Conservation (phyloP, 2,888 invertebrate species). For the Venustoraphidia nigricollis region DNA sequence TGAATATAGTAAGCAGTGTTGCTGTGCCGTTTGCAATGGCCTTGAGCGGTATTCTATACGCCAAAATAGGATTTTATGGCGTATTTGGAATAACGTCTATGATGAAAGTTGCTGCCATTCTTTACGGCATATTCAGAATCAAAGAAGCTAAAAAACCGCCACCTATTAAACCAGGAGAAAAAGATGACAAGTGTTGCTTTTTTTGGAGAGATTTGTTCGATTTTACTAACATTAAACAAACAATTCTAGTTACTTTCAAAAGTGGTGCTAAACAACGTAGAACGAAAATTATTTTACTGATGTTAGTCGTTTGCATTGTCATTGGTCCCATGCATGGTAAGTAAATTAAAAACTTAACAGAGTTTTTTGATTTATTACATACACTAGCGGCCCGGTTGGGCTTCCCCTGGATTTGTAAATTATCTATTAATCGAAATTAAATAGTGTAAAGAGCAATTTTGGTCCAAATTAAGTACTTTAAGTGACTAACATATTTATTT, state of each 20-base stretch:
- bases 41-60: constrained; percentile 34
- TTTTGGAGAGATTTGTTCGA: constrained; percentile 24
- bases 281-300: constrained; percentile 30
- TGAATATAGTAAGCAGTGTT: constrained; percentile 39
- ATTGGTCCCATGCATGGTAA: constrained; percentile 38
- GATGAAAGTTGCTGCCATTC: constrained; percentile 30
- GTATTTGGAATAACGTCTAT: constrained; percentile 30
- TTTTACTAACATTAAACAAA: constrained; percentile 32
- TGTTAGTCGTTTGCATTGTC: constrained; percentile 31
- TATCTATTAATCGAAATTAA: too few species aligned
- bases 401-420: too few species aligned
- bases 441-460: too few species aligned
- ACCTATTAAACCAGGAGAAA: constrained; percentile 8
- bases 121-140: constrained; percentile 30
- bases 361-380: too few species aligned
- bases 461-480: too few species aligned
- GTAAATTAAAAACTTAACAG: constrained; percentile 12
- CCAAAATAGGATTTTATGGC: constrained; percentile 32
- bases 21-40: constrained; percentile 40
- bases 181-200: constrained; percentile 8
- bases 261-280: constrained; percentile 29
- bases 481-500: too few species aligned
- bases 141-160: constrained; percentile 19
- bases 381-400: too few species aligned
- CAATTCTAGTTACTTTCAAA: constrained; percentile 32